phyloP scores from a whole-genome alignment of 2,888 invertebrate genomes.

The Choreutis nemorana region DNA sequence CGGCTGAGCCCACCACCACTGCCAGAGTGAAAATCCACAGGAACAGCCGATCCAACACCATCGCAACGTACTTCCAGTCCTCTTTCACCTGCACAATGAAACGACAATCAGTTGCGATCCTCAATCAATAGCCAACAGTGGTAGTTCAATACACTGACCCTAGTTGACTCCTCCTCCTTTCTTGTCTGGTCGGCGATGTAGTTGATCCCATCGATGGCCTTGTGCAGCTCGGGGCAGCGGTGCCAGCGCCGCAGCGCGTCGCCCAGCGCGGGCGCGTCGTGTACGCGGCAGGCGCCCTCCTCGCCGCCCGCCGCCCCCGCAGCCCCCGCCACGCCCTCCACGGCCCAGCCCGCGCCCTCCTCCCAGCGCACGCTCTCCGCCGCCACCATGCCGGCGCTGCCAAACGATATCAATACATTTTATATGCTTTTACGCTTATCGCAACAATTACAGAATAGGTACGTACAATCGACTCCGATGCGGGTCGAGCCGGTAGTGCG shows the following conservation, averaged over 20 bases:
- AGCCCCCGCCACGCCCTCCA: conserved; percentile 14
- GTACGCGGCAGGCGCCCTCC: conserved; percentile 65
- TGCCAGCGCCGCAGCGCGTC: conserved; percentile 81
- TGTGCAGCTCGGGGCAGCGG: conserved; percentile 89
- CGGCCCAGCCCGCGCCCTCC: conserved; percentile 19
- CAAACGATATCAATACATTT: conserved; percentile 6
- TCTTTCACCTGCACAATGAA: conserved; percentile 80
- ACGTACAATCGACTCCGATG: conserved; percentile 64
- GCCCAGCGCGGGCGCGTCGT: conserved; percentile 66
- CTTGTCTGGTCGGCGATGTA: conserved; percentile 94
- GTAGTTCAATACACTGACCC: no score
- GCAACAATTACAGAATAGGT: conserved; percentile 8
- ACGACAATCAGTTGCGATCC: background rate
- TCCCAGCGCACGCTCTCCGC: conserved; percentile 20
- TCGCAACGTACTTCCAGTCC: conserved; percentile 99
- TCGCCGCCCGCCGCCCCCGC: conserved; percentile 33
- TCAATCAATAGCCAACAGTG: background rate
- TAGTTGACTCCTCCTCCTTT: conserved; percentile 89
- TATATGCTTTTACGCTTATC: conserved; percentile 8
- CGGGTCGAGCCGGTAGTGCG: conserved; percentile 71
- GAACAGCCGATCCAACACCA: conserved; percentile 96
- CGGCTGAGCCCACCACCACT: conserved; percentile 92
- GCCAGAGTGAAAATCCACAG: conserved; percentile 97
- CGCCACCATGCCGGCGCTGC: conserved; percentile 33
- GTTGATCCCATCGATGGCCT: conserved; percentile 91